phyloP scores from a whole-genome alignment of 2,888 invertebrate species.

The Epicampocera succincta region DNA sequence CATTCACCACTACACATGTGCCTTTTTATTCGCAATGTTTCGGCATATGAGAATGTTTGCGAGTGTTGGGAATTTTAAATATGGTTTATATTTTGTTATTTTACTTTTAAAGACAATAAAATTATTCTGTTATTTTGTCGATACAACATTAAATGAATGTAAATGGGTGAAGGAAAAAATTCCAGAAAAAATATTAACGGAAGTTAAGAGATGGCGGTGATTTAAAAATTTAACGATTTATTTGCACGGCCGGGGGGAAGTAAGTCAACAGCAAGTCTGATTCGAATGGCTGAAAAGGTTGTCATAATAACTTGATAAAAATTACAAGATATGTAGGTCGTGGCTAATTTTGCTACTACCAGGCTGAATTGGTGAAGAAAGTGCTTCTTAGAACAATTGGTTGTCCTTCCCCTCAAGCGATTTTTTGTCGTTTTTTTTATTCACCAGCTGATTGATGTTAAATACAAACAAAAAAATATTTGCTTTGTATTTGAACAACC shows the following conservation, averaged over 20 bases:
- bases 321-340: no score
- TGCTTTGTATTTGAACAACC: background rate
- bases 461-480: background rate
- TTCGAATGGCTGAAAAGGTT: no score
- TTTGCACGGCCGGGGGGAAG: no score
- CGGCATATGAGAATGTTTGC: background rate
- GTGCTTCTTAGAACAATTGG: no score
- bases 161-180: constrained; percentile 36
- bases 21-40: background rate
- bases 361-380: no score
- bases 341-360: no score
- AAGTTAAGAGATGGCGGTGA: constrained; percentile 47
- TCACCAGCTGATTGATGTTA: constrained; percentile 16
- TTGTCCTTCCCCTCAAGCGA: no score
- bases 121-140: constrained; percentile 48
- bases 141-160: constrained; percentile 46
- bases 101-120: constrained; percentile 31
- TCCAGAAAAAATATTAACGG: constrained; percentile 23
- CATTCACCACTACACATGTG: constrained; percentile 5
- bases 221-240: constrained; percentile 29
- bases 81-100: constrained; percentile 17
- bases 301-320: no score
- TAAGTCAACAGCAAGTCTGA: no score
- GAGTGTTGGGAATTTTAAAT: constrained; percentile 34
- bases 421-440: background rate